A percentile compares a stretch with the other conserved stretches of the same genome.
Conservation (phyloP, 1,140 invertebrate genomes). For the Leptinotarsa undecemlineata region DNA sequence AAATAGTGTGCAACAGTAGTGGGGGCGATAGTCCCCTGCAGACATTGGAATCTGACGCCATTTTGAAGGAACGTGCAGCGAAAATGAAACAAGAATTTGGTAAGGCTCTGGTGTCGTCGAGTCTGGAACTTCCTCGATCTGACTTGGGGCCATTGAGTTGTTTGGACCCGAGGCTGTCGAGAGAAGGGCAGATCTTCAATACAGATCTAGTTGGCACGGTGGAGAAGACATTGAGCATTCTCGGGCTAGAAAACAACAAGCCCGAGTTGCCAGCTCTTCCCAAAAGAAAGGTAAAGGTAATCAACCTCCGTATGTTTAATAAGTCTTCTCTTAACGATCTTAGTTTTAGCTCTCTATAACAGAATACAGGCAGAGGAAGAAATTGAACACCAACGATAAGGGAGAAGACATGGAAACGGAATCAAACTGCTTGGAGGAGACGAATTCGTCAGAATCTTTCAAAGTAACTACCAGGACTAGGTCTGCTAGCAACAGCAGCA, state of each 20-base stretch:
- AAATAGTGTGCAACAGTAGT: slow-evolving; percentile 50
- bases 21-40: slow-evolving; percentile 54
- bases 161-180: slow-evolving; percentile 43
- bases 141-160: slow-evolving; percentile 17
- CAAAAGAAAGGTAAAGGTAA: slow-evolving; percentile 52
- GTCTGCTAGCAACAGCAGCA: slow-evolving; percentile 60
- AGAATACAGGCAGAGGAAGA: slow-evolving; percentile 71
- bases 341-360: slow-evolving; percentile 67
- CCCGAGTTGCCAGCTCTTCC: slow-evolving; percentile 43
- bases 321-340: neutral
- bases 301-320: neutral
- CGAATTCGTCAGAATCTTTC: slow-evolving; percentile 52
- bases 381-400: slow-evolving; percentile 55
- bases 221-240: slow-evolving; percentile 53
- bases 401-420: slow-evolving; percentile 37
- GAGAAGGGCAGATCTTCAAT: slow-evolving; percentile 45
- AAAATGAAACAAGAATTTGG: slow-evolving; percentile 58
- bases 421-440: slow-evolving; percentile 43
- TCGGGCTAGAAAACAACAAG: slow-evolving; percentile 49
- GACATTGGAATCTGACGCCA: slow-evolving; percentile 54
- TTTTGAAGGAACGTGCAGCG: slow-evolving; percentile 55
- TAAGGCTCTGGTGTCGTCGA: slow-evolving; percentile 40
- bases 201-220: slow-evolving; percentile 53
- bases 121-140: neutral
- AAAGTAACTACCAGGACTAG: slow-evolving; percentile 54